Percentiles rank a stretch among this genome's conserved stretches.
Evolutionary conservation across 2,113 vertebrate genomes (phyloP).

Genomic region (Tupaia chinensis): DNA sequence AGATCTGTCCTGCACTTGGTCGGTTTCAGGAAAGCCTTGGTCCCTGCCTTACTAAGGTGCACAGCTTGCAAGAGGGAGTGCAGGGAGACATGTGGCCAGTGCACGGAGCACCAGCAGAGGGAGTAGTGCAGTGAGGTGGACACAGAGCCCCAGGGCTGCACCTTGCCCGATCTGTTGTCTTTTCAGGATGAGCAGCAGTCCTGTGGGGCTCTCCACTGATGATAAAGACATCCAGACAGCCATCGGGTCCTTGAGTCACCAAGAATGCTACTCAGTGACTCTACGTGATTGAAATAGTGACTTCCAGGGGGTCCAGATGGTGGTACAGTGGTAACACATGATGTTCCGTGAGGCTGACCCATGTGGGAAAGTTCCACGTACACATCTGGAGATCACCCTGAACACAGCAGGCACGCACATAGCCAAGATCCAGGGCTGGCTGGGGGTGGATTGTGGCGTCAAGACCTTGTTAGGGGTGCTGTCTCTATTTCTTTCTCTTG

Average conservation of each 20-base stretch:
- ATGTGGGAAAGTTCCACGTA: too few species aligned
- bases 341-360: too few species aligned
- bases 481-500: too few species aligned
- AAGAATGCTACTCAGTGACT: background rate
- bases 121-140: background rate
- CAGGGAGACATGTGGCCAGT: background rate
- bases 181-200: background rate
- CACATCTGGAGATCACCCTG: too few species aligned
- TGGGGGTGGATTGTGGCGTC: too few species aligned
- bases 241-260: background rate
- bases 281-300: background rate
- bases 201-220: background rate
- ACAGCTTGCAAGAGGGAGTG: too few species aligned
- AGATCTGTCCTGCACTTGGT: background rate
- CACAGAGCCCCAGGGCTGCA: background rate
- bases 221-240: background rate
- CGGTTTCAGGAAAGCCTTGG: background rate
- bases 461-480: too few species aligned
- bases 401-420: too few species aligned
- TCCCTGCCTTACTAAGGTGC: too few species aligned
- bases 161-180: background rate
- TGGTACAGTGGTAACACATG: too few species aligned
- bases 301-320: background rate
- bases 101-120: background rate
- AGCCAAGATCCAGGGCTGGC: too few species aligned